These are phyloP conservation scores for Stenolophus ochropezus DNA, from an alignment of 2,888 invertebrate species.

Conservation along the genomic window DNA sequence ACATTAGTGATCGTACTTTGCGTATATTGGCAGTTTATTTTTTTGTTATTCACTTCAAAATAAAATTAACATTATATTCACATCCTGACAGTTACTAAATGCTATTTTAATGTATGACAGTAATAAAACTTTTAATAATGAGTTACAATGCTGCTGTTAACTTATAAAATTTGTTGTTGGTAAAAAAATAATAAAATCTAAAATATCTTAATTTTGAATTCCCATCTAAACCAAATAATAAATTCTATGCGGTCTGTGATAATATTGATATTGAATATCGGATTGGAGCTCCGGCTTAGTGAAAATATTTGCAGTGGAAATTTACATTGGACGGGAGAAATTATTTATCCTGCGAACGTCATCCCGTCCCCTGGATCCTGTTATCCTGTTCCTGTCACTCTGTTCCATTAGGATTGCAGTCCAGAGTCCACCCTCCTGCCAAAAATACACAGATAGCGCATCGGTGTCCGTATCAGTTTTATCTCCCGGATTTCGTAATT, in stretches of 20 bases:
- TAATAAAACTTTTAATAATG: too few relatives aligned
- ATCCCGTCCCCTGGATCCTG: too few relatives aligned
- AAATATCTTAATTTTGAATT: neutral
- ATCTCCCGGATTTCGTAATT: neutral
- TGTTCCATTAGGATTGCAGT: neutral
- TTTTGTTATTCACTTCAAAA: too few relatives aligned
- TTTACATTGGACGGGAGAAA: neutral
- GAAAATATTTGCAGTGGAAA: neutral
- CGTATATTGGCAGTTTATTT: too few relatives aligned
- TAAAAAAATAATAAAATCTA: too few relatives aligned
- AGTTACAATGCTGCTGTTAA: too few relatives aligned
- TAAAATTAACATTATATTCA: too few relatives aligned
- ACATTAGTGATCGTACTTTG: too few relatives aligned
- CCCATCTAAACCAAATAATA: neutral
- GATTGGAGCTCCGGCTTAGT: neutral
- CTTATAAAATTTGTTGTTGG: too few relatives aligned
- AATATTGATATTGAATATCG: neutral
- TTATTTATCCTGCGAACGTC: neutral
- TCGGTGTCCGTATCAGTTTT: neutral
- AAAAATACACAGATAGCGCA: neutral
- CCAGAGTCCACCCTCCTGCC: neutral
- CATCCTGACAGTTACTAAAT: too few relatives aligned
- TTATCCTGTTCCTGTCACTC: too few relatives aligned
- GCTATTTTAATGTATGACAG: too few relatives aligned
- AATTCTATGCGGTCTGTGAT: neutral